Percentiles rank a stretch among this genome's conserved stretches.
Evolutionary conservation across 2,113 vertebrate genomes (phyloP).

Genomic region (Diglossa brunneiventris): DNA sequence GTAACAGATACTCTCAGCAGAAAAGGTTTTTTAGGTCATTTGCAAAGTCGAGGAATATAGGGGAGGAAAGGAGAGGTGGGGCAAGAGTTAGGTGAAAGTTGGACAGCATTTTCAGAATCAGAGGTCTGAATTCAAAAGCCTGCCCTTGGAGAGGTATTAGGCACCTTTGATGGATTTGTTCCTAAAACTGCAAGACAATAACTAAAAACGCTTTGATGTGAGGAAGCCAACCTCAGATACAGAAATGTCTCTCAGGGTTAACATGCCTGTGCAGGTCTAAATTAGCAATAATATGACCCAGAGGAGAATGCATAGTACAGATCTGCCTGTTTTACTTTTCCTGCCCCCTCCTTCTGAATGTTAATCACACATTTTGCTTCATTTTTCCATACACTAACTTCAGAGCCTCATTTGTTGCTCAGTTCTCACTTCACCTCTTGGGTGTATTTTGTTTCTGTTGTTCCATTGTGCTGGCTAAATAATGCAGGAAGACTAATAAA

Average conservation of each 20-base stretch:
- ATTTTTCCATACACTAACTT: background rate
- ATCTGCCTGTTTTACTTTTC: background rate
- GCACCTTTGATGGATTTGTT: background rate
- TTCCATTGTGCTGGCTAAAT: conserved; percentile 65
- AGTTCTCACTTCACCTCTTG: background rate
- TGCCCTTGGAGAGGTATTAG: background rate
- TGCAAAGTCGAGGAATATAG: background rate
- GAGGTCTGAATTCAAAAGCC: background rate
- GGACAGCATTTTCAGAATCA: background rate
- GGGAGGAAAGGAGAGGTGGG: background rate
- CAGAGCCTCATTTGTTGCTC: conserved; percentile 1
- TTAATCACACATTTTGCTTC: background rate
- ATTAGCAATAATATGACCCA: background rate
- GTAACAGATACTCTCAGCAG: background rate
- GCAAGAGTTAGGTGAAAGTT: background rate
- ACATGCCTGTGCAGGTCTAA: background rate
- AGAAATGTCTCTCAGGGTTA: background rate
- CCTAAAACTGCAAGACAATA: background rate
- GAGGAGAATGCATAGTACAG: background rate
- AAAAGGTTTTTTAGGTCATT: background rate
- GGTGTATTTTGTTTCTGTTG: conserved; percentile 60
- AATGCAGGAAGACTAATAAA: conserved; percentile 65
- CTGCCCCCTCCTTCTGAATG: background rate
- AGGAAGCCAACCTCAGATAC: background rate
- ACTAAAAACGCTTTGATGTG: background rate